Evolutionary conservation across 2,888 invertebrate species (phyloP), one percentile per base, ranked within the genome.

Genomic region (Diadegma fenestrale): DNA sequence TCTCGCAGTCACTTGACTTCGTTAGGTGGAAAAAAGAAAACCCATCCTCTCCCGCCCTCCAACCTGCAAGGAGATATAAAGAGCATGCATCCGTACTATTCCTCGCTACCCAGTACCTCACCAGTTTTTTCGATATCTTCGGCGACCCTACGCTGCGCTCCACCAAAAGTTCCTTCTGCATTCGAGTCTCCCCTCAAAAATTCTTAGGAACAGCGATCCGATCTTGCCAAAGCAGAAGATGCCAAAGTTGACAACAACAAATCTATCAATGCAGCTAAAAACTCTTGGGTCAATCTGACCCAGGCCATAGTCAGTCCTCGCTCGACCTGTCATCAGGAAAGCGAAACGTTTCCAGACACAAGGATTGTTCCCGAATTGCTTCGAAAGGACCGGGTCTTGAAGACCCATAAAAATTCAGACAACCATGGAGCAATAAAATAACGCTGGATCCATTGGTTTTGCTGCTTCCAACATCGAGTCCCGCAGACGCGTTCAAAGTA

Each of bases 1-100:
- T 73, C 88, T 80, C 76, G 8, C 41, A 80, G 87, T 86, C 89
- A 90, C 91, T 91, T 89, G 91, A 90, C 90, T 90, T 88, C 87
- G 88, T 89, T 90, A 84, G 81, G 66, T 80, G 71, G 30, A 82
- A 86, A 85, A 83, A 82, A 85, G 84, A 88, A 77, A 76, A 78
- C 19, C 30, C 63, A 63, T 54, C 54, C 45, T 19, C 43, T 33
- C 12, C 12, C 30, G 6, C 45, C 22, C 64, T 8, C 51, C 22
- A 41, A 22, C 41, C 72, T 22, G 54, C 61, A 82, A 66, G 64
- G 30, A 85, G 76, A 79, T 84, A 78, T 82, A 80, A 86, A 87
- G 73, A 84, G 83, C 66, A 71, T 85, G 80, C 85, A 76, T 85
- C 72, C 77, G 66, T 85, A 80, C 66, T 68, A 82, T 78, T 77